Evolutionary conservation across 1,140 invertebrate genomes (phyloP).

Genomic region (Drosophila lini): DNA sequence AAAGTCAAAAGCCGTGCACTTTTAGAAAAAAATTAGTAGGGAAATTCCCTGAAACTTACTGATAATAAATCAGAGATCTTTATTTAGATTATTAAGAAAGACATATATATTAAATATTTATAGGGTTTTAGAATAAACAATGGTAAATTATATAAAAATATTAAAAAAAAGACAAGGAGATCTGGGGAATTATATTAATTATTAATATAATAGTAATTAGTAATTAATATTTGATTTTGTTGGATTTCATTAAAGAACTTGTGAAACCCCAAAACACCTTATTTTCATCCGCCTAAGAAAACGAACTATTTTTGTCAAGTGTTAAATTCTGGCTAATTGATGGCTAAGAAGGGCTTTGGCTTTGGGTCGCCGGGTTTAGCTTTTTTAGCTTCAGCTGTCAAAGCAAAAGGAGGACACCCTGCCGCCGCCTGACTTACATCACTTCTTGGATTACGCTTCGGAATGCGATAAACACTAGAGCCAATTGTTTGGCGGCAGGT

Average conservation of each 20-base stretch:
- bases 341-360: slow-evolving; percentile 5
- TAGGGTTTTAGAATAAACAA: no score
- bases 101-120: background rate
- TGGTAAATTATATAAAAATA: no score
- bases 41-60: background rate
- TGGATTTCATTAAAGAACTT: no score
- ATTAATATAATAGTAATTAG: no score
- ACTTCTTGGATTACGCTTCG: slow-evolving; percentile 12
- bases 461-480: slow-evolving; percentile 18
- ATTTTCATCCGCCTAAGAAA: background rate
- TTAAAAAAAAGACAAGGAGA: no score
- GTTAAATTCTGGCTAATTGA: slow-evolving; percentile 19
- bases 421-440: slow-evolving; percentile 12
- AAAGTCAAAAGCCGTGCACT: slow-evolving; percentile 38
- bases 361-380: background rate
- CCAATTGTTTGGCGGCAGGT: slow-evolving; percentile 15
- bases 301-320: slow-evolving; percentile 2
- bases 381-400: slow-evolving; percentile 11
- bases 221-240: no score
- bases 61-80: background rate
- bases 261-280: background rate
- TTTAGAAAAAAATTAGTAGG: background rate
- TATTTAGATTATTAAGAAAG: background rate
- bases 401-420: background rate
- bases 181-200: no score